A percentile compares a stretch with the other conserved stretches of the same genome.
phyloP scores from a whole-genome alignment of 2,113 vertebrate species.

The Tiliqua scincoides region DNA sequence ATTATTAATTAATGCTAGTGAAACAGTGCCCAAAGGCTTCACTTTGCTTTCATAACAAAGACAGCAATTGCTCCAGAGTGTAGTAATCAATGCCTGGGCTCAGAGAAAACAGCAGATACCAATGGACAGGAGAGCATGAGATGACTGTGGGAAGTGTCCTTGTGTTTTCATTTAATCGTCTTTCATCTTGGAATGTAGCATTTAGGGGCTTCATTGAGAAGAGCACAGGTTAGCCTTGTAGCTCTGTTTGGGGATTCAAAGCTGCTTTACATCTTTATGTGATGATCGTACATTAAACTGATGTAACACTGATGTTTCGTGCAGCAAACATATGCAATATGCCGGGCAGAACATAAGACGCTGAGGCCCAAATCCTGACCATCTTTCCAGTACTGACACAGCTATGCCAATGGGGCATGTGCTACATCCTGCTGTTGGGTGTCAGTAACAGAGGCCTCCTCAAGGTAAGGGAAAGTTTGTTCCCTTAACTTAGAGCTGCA shows the following conservation, averaged over 20 bases:
- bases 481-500: too few species aligned
- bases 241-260: not conserved
- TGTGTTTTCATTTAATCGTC: not conserved
- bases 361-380: too few species aligned
- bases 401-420: too few species aligned
- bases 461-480: too few species aligned
- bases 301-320: not conserved
- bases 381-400: too few species aligned
- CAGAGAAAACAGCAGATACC: not conserved
- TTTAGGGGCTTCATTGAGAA: not conserved
- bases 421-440: too few species aligned
- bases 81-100: not conserved
- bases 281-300: too few species aligned
- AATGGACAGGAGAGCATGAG: not conserved
- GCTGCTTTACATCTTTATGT: too few species aligned
- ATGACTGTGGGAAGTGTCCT: conserved; percentile 1
- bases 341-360: too few species aligned
- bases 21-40: conserved; percentile 9
- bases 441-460: too few species aligned
- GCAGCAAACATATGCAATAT: not conserved
- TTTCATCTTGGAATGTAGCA: not conserved
- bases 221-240: not conserved
- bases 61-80: conserved; percentile 1
- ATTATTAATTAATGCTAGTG: conserved; percentile 29
- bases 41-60: not conserved